Evolutionary conservation across 2,797 vertebrate genomes (phyloP).

Genomic region (Lacerta bilineata): DNA sequence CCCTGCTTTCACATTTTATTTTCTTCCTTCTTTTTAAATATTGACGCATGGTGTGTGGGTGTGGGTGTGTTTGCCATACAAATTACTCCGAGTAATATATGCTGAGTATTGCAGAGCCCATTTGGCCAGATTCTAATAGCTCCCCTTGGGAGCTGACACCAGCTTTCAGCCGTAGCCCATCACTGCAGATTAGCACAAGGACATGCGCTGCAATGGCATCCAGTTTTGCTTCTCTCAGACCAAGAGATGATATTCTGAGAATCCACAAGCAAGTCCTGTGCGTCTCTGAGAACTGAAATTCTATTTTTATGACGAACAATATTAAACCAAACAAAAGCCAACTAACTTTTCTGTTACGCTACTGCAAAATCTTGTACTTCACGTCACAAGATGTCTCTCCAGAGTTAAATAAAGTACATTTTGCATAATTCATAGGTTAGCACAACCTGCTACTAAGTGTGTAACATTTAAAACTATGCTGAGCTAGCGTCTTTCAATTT

Average conservation of each 20-base stretch:
- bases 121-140: slow-evolving; percentile 80
- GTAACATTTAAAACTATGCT: slow-evolving; percentile 25
- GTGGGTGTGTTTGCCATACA: slow-evolving; percentile 58
- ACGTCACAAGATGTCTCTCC: slow-evolving; percentile 4
- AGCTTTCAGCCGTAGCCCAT: slow-evolving; percentile 74
- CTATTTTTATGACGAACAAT: slow-evolving; percentile 49
- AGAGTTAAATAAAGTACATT: slow-evolving; percentile 17
- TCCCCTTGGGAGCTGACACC: slow-evolving; percentile 80
- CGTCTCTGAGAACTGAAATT: slow-evolving; percentile 28
- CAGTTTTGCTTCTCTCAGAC: slow-evolving; percentile 55
- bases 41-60: slow-evolving; percentile 41
- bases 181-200: slow-evolving; percentile 73
- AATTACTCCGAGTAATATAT: slow-evolving; percentile 71
- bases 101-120: slow-evolving; percentile 73
- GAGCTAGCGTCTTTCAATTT: slow-evolving; percentile 32
- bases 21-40: slow-evolving; percentile 45
- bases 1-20: slow-evolving; percentile 51
- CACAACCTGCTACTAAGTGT: not conserved
- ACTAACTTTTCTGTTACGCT: not conserved
- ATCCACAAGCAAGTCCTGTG: slow-evolving; percentile 37
- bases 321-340: not conserved
- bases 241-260: slow-evolving; percentile 57
- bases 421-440: slow-evolving; percentile 22
- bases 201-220: slow-evolving; percentile 60
- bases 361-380: slow-evolving; percentile 39